A percentile compares a stretch with the other conserved stretches of the same genome.
These are phyloP conservation scores for Chromis chromis DNA, from an alignment of 2,797 vertebrate species.

Conservation along the genomic window DNA sequence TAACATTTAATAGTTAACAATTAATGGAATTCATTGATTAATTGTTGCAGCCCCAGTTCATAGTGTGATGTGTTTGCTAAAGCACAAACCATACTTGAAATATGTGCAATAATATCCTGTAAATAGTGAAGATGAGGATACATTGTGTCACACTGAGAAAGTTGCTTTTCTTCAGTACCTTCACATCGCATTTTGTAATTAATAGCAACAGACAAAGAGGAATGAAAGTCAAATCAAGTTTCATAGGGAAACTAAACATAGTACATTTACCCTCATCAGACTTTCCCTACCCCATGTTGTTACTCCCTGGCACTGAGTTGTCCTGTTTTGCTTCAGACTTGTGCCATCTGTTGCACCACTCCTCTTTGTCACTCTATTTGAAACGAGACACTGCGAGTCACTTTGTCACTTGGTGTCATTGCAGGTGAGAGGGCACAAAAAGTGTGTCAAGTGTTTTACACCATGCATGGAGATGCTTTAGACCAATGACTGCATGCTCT, in stretches of 20 bases:
- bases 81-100: too few relatives aligned
- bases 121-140: not conserved
- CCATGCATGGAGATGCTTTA: constrained; percentile 48
- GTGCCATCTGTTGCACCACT: constrained; percentile 2
- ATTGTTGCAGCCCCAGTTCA: too few relatives aligned
- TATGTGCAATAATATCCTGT: not conserved
- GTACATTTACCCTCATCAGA: not conserved
- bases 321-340: not conserved
- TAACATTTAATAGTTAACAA: too few relatives aligned
- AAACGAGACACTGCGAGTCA: constrained; percentile 1
- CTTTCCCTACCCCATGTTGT: not conserved
- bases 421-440: constrained; percentile 21
- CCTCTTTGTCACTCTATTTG: constrained; percentile 32
- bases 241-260: not conserved
- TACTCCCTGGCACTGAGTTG: not conserved
- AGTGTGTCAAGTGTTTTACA: constrained; percentile 46
- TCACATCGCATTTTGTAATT: too few relatives aligned
- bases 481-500: constrained; percentile 37
- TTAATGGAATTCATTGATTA: too few relatives aligned
- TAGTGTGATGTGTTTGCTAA: too few relatives aligned
- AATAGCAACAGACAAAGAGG: not conserved
- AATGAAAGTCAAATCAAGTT: not conserved
- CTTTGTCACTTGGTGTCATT: constrained; percentile 32
- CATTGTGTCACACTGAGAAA: not conserved
- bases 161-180: not conserved